Percentiles rank a stretch among this genome's conserved stretches.
Evolutionary conservation across 2,797 vertebrate species (phyloP).

Genomic region (Tolypeutes matacus): DNA sequence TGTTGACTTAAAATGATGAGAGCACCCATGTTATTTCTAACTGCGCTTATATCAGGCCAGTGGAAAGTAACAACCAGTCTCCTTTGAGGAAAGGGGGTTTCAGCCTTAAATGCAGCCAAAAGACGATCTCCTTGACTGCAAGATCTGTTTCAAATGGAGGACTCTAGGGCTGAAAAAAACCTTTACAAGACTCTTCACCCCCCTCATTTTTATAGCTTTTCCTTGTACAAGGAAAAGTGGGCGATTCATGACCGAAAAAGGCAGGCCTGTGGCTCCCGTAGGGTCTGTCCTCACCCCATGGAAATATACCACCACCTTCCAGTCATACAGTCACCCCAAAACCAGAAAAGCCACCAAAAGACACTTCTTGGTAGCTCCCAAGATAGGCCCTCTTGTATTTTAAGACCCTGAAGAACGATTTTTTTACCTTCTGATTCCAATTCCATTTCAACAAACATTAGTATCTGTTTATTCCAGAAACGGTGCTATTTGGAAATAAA

Average conservation of each 20-base stretch:
- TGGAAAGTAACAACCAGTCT: background rate
- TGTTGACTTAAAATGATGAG: background rate
- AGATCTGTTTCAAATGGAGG: background rate
- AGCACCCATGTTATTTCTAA: background rate
- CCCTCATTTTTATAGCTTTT: background rate
- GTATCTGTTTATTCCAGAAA: too few species aligned
- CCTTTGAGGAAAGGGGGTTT: background rate
- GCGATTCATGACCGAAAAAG: background rate
- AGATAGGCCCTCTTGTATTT: background rate
- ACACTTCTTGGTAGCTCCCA: background rate
- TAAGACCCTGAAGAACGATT: background rate
- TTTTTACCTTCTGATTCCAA: too few species aligned
- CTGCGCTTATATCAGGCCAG: background rate
- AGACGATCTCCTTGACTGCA: background rate
- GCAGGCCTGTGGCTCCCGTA: background rate
- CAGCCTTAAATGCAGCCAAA: background rate
- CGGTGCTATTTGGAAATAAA: slow-evolving; percentile 23
- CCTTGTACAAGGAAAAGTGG: background rate
- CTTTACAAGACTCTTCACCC: background rate
- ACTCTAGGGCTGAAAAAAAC: background rate
- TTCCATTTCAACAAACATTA: too few species aligned
- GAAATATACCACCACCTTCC: background rate
- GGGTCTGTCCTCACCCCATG: background rate
- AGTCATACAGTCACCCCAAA: background rate
- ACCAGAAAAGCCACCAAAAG: background rate